phyloP scores from a whole-genome alignment of 2,888 invertebrate species.

The Hydrotaea cyrtoneurina region DNA sequence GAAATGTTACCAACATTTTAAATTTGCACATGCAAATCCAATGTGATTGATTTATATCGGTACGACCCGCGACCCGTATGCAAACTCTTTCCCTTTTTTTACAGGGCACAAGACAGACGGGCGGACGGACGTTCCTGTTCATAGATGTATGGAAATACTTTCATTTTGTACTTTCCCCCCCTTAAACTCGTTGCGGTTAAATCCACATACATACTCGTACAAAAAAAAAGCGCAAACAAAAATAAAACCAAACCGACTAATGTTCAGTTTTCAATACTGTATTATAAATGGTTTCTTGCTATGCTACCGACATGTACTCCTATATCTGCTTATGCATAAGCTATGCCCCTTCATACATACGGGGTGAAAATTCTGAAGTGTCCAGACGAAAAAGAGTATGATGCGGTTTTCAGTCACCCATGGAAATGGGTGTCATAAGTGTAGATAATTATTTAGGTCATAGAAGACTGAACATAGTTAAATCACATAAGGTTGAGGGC shows the following conservation, averaged over 20 bases:
- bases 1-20: constrained; percentile 38
- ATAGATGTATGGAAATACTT: background rate
- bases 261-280: constrained; percentile 1
- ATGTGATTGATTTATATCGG: constrained; percentile 56
- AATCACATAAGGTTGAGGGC: no score
- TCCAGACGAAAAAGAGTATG: background rate
- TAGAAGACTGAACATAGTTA: no score
- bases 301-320: background rate
- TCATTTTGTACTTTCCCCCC: background rate
- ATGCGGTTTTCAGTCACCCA: no score
- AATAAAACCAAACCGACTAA: background rate
- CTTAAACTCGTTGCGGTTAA: background rate
- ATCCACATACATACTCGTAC: no score
- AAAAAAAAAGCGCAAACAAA: background rate
- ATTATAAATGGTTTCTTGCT: background rate
- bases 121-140: background rate
- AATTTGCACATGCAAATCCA: constrained; percentile 44
- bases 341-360: background rate
- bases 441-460: no score
- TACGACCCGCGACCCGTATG: background rate
- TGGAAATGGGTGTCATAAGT: no score
- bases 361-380: background rate
- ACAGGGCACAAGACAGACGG: background rate
- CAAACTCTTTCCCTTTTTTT: background rate
- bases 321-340: background rate